phyloP scores from a whole-genome alignment of 2,888 invertebrate genomes.

The Ypsolopha scabrella region DNA sequence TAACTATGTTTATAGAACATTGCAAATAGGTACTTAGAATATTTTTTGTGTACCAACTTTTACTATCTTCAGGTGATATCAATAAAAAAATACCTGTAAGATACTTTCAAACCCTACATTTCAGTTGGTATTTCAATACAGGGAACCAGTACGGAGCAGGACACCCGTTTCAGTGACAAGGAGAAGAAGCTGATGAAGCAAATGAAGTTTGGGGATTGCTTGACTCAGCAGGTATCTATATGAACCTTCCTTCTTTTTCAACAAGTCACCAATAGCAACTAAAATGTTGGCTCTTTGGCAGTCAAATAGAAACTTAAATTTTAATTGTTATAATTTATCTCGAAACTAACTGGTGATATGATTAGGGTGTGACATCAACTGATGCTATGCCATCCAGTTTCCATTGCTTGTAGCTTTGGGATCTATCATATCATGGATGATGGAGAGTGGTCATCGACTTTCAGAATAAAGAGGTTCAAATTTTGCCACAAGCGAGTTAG shows the following conservation, averaged over 20 bases:
- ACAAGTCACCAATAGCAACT: too few species aligned
- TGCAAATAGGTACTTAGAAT: background rate
- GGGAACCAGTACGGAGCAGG: constrained; percentile 99
- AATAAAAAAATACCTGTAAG: background rate
- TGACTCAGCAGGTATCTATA: constrained; percentile 87
- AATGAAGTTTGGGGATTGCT: constrained; percentile 97
- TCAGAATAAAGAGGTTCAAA: background rate
- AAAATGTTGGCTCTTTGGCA: too few species aligned
- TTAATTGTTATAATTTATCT: background rate
- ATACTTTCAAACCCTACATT: too few species aligned
- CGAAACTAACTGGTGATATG: too few species aligned
- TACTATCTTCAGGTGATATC: background rate
- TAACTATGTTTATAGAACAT: background rate
- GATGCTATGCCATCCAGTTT: too few species aligned
- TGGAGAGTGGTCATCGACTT: too few species aligned
- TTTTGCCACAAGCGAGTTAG: too few species aligned
- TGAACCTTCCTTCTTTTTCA: background rate
- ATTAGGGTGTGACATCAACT: too few species aligned
- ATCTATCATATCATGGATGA: too few species aligned
- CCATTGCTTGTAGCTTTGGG: too few species aligned
- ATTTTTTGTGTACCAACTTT: background rate
- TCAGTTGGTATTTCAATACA: constrained; percentile 30
- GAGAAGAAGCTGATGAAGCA: constrained; percentile 99
- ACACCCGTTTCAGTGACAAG: constrained; percentile 99
- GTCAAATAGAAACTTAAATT: background rate